Base-by-base conservation (phyloP, 2,113 vertebrate species). In the Colossoma macropomum region DNA sequence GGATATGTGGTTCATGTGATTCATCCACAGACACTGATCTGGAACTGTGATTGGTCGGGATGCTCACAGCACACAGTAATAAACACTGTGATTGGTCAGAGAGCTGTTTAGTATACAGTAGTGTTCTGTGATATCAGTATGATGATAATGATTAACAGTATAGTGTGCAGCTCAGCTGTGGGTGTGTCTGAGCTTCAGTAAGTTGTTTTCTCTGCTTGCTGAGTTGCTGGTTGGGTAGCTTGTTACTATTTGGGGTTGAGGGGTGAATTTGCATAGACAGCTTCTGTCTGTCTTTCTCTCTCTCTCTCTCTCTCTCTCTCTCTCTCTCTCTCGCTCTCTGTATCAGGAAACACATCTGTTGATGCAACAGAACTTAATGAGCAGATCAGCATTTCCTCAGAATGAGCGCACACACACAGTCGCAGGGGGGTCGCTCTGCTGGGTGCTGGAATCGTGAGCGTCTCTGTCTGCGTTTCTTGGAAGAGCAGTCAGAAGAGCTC, bases 201-300 rank as follows among this genome's bases (percentile, higher is more conserved):
- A 59, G 85, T 88, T 92, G 89, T 91, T 90, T 87, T 88, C 87
- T 21, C 28, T 80, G 81, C 88, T 90, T 85, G 86, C 87, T 87
- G 86, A 89, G 85, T 78, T 81, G 71, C 80, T 86, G 71, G 38
- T 25, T 38, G 56, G 65, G 81, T 81, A 10, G 70, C 80, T 41
- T 81, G 86, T 73, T 80, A 79, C 62, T 87, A 88, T 89, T 90
- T 82, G 86, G 77, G 50, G 19, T 63, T 76, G 84, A 87, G 80
- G 32, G 56, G 21, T 52, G 81, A 88, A 88, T 92, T 89, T 86
- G 81, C 79, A 89, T 81, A 86, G 82, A n/a, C 66, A 89, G 41
- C 41, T 86, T 75, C 87, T 90, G 85, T 86, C 88, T 86, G 15
- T 88, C 75, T 69, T 0, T 72, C 87, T 88, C 70, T 84, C 66